Percentiles rank a stretch among this genome's conserved stretches.
phyloP scores from a whole-genome alignment of 2,888 invertebrate genomes.

The Alsophila aescularia region DNA sequence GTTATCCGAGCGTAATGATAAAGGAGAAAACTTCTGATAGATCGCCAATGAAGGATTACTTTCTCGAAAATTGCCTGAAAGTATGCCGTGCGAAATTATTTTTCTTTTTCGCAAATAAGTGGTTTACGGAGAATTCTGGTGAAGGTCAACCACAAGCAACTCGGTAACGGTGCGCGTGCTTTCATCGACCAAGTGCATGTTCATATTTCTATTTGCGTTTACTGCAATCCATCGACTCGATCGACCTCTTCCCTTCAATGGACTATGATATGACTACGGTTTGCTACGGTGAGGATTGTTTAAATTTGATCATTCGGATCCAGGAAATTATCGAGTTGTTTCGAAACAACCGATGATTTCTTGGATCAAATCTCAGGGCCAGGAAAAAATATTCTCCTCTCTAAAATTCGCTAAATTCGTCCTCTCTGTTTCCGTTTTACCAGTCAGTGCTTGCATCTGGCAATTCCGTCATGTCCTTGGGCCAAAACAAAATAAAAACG shows the following conservation, averaged over 20 bases:
- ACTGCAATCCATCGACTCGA: slow-evolving; percentile 54
- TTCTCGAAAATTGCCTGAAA: slow-evolving; percentile 81
- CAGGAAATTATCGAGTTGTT: too few relatives aligned
- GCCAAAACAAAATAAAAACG: too few relatives aligned
- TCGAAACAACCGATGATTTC: too few relatives aligned
- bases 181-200: slow-evolving; percentile 66
- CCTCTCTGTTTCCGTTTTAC: too few relatives aligned
- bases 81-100: slow-evolving; percentile 75
- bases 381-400: too few relatives aligned
- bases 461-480: too few relatives aligned
- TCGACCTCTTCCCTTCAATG: slow-evolving; percentile 58
- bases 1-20: slow-evolving; percentile 61
- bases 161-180: slow-evolving; percentile 50
- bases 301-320: background rate
- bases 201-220: slow-evolving; percentile 52
- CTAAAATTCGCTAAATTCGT: too few relatives aligned
- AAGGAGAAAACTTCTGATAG: slow-evolving; percentile 78
- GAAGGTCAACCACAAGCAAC: slow-evolving; percentile 59
- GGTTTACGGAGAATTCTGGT: slow-evolving; percentile 55
- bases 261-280: slow-evolving; percentile 19
- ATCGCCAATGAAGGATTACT: slow-evolving; percentile 77
- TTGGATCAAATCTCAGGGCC: too few relatives aligned
- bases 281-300: background rate
- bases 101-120: slow-evolving; percentile 65
- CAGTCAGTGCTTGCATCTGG: too few relatives aligned